Evolutionary conservation across 2,888 invertebrate genomes (phyloP).

Genomic region (Habrosyne pyritoides): DNA sequence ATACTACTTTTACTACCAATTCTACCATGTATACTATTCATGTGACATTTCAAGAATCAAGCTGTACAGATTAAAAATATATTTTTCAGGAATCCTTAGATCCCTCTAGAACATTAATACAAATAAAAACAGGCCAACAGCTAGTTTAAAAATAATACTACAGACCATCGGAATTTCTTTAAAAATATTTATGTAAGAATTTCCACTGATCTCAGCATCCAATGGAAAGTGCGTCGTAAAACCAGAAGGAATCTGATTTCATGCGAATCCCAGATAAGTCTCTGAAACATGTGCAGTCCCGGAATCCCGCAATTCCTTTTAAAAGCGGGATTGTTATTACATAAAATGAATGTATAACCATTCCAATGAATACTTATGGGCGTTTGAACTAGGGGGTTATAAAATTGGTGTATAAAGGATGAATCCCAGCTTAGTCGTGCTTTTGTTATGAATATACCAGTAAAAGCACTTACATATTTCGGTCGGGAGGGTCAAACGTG

Average conservation of each 20-base stretch:
- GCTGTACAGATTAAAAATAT: too few relatives aligned
- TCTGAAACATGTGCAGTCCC: conserved; percentile 9
- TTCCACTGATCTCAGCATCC: neutral
- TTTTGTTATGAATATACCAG: too few relatives aligned
- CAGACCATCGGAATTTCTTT: neutral
- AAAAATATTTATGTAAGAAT: conserved; percentile 7
- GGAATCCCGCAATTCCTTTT: conserved; percentile 9
- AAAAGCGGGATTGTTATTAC: conserved; percentile 3
- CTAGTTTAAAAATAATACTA: too few relatives aligned
- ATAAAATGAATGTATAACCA: conserved; percentile 4
- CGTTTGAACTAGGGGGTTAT: neutral
- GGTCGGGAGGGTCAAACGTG: too few relatives aligned
- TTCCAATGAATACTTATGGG: neutral
- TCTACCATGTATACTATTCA: too few relatives aligned
- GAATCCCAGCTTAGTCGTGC: neutral
- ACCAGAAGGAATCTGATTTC: conserved; percentile 4
- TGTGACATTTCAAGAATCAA: too few relatives aligned
- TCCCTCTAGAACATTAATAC: too few relatives aligned
- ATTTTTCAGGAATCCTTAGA: too few relatives aligned
- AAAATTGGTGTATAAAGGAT: neutral
- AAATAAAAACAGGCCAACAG: too few relatives aligned
- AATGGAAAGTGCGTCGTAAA: conserved; percentile 8
- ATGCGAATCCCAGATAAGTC: conserved; percentile 6
- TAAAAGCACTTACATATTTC: too few relatives aligned
- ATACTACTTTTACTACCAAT: too few relatives aligned